Percentiles rank a stretch among this genome's conserved stretches.
Evolutionary conservation across 2,888 invertebrate genomes (phyloP).

Genomic region (Flexamia atlantica): DNA sequence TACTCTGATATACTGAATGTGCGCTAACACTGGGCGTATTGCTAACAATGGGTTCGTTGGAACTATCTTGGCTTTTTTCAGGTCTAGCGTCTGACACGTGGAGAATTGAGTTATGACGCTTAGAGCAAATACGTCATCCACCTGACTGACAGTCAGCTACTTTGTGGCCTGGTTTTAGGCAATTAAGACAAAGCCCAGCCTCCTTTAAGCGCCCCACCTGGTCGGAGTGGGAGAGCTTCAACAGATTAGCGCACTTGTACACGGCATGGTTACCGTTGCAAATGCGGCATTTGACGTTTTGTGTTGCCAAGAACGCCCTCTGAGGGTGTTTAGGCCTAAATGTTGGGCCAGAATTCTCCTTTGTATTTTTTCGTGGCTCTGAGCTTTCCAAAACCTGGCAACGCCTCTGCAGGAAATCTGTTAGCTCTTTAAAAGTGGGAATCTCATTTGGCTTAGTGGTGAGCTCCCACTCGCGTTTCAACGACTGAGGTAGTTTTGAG

Average conservation of each 20-base stretch:
- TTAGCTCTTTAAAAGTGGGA: slow-evolving; percentile 24
- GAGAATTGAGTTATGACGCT: slow-evolving; percentile 51
- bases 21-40: neutral
- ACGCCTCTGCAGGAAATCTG: slow-evolving; percentile 4
- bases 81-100: slow-evolving; percentile 20
- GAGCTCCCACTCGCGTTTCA: slow-evolving; percentile 36
- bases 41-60: neutral
- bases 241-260: no score
- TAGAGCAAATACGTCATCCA: slow-evolving; percentile 46
- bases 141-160: slow-evolving; percentile 51
- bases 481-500: slow-evolving; percentile 10
- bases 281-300: no score
- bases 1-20: neutral
- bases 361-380: neutral
- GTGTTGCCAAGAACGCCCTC: no score
- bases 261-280: no score
- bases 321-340: no score
- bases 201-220: no score
- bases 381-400: slow-evolving; percentile 42
- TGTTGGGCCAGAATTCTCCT: no score
- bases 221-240: no score
- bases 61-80: neutral
- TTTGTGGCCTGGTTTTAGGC: slow-evolving; percentile 47
- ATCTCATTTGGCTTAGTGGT: slow-evolving; percentile 6
- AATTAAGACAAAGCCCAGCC: slow-evolving; percentile 54